These are phyloP conservation scores for Platysternon megacephalum DNA, from an alignment of 2,113 vertebrate genomes.

Conservation along the genomic window DNA sequence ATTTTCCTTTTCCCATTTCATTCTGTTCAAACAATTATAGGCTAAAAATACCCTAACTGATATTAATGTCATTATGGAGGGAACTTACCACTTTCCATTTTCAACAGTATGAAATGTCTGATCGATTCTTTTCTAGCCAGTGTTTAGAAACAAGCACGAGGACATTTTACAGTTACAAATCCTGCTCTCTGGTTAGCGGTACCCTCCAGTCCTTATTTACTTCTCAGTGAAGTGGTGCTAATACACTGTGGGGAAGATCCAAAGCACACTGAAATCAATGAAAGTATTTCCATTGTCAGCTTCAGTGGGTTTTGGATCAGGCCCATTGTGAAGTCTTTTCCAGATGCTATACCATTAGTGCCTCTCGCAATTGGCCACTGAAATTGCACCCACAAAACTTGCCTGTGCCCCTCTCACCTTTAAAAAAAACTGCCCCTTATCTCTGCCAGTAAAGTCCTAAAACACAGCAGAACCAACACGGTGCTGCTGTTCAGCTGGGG, in stretches of 20 bases:
- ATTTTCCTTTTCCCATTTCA: conserved; percentile 15
- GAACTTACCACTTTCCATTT: background rate
- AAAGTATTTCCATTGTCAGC: background rate
- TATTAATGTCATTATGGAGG: background rate
- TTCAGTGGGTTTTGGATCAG: background rate
- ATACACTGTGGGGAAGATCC: background rate
- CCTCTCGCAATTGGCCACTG: background rate
- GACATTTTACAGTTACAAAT: background rate
- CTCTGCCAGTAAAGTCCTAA: background rate
- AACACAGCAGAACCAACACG: background rate
- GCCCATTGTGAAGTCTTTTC: rapidly evolving
- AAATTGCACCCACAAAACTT: background rate
- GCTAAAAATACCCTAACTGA: conserved; percentile 8
- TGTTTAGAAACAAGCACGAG: background rate
- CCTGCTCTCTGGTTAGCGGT: background rate
- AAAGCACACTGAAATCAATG: background rate
- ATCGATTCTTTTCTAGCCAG: background rate
- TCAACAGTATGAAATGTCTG: background rate
- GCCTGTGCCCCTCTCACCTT: background rate
- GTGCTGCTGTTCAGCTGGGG: background rate
- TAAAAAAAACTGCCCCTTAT: background rate
- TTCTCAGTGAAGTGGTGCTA: background rate
- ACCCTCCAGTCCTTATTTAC: background rate
- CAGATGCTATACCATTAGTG: background rate
- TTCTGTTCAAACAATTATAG: conserved; percentile 3